Base-by-base conservation (phyloP, 2,113 vertebrate genomes). In the Otocyon megalotis region DNA sequence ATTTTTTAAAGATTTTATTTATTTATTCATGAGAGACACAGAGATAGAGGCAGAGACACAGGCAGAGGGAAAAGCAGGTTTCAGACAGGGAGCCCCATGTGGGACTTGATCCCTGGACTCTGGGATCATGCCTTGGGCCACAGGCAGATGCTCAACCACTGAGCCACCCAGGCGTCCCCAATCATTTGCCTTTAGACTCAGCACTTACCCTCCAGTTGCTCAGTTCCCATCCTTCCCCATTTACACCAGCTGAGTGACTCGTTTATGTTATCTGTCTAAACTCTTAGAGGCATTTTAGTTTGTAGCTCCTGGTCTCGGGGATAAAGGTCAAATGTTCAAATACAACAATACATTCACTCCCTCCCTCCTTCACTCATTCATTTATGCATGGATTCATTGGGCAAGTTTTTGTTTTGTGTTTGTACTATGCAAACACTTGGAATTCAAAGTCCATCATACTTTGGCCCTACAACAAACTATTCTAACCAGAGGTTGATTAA, bases 251-350 rank as follows among this genome's bases (percentile, higher is more conserved):
- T 83, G 4, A 43, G 10, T 4, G 37, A 32, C 17, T 87, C 20
- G 50, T 10, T 92, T 80, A 9, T 19, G 58, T 67, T 65, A 74
- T 10, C 14, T 79, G 50, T 67, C 30, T 50, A 26, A 16, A 32
- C 77, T 86, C 20, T 81, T 35, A 13, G 14, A 77, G 50, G 81
- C 80, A 90, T 65, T 93, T 80, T 43, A 89, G 50, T 69, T 62
- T 94, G 48, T 63, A 89, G 28, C 5, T 53, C 19, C 80, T 92
- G 9, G 24, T 43, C 82, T 93, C 65, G 14, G 65, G 17, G 63
- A 92, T 72, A n/a, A 83, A 85, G 19, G 80, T 96, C n/a, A 85
- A 91, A 74, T 35, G 19, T 83, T 96, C n/a, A 85, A 91, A 74
- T 35, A 69, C 67, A 79, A 58, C 15, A 19, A 77, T 50, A 82